phyloP scores from a whole-genome alignment of 2,888 invertebrate genomes.

The Loripinus fragilis region DNA sequence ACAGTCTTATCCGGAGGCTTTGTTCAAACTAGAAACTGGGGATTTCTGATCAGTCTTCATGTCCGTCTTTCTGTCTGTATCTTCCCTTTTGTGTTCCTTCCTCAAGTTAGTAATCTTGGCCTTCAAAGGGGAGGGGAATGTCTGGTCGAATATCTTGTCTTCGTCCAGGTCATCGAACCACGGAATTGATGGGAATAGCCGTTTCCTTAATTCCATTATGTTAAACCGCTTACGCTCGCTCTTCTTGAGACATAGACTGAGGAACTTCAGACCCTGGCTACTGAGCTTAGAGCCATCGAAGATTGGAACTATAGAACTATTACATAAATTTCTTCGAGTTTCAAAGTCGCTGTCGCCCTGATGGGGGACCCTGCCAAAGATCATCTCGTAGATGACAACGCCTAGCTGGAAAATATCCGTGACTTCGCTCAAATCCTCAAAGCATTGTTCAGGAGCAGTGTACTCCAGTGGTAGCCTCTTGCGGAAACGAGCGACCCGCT shows the following conservation, averaged over 20 bases:
- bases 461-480: slow-evolving; percentile 39
- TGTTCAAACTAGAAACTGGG: no score
- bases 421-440: slow-evolving; percentile 32
- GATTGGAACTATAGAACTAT: slow-evolving; percentile 25
- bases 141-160: slow-evolving; percentile 47
- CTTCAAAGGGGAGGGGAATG: slow-evolving; percentile 37
- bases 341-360: slow-evolving; percentile 18
- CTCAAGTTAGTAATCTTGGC: neutral
- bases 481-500: slow-evolving; percentile 47
- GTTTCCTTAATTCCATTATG: slow-evolving; percentile 26
- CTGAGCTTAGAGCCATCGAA: slow-evolving; percentile 39
- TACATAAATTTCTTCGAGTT: slow-evolving; percentile 41
- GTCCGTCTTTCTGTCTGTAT: no score
- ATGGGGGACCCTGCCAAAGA: slow-evolving; percentile 56
- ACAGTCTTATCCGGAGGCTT: no score
- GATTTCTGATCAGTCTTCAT: no score
- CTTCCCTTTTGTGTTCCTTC: no score
- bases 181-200: slow-evolving; percentile 29
- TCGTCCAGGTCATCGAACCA: slow-evolving; percentile 52
- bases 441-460: slow-evolving; percentile 48
- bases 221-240: slow-evolving; percentile 37
- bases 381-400: slow-evolving; percentile 37
- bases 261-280: slow-evolving; percentile 33
- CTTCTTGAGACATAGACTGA: slow-evolving; percentile 51
- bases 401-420: slow-evolving; percentile 48